A percentile compares a stretch with the other conserved stretches of the same genome.
Evolutionary conservation across 1,140 invertebrate species (phyloP).

Genomic region (Leptopilina boulardi): DNA sequence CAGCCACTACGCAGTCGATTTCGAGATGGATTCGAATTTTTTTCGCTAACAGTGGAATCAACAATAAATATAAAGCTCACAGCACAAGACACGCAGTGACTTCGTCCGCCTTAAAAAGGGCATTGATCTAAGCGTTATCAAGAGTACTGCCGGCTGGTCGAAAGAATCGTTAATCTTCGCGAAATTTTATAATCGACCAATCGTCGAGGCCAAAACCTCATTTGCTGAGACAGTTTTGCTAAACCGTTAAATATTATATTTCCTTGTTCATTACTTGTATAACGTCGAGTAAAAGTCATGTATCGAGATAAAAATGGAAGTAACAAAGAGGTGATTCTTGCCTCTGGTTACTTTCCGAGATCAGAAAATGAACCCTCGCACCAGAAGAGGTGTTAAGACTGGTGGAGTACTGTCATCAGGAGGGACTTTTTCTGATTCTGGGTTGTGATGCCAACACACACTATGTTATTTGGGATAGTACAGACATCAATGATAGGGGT

Average conservation of each 20-base stretch:
- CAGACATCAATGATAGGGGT: too few species aligned
- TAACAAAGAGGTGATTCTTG: too few species aligned
- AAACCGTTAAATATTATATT: background rate
- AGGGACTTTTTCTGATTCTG: too few species aligned
- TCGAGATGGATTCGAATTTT: constrained; percentile 34
- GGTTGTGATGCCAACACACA: too few species aligned
- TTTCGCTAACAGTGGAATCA: constrained; percentile 19
- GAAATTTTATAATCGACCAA: constrained; percentile 36
- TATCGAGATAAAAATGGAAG: too few species aligned
- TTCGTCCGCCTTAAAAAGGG: constrained; percentile 10
- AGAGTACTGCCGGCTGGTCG: constrained; percentile 35
- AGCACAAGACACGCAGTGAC: constrained; percentile 22
- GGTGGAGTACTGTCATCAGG: too few species aligned
- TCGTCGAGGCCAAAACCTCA: background rate
- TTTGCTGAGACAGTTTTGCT: constrained; percentile 9
- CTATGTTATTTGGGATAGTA: too few species aligned
- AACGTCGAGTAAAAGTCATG: too few species aligned
- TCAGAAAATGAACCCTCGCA: too few species aligned
- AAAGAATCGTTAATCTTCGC: constrained; percentile 13
- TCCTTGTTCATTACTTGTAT: background rate
- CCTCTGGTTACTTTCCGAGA: too few species aligned
- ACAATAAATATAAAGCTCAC: constrained; percentile 25
- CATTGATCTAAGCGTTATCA: background rate
- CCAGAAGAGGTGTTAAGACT: too few species aligned
- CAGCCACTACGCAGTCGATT: constrained; percentile 11